Evolutionary conservation across 1,140 invertebrate species (phyloP), one percentile per base, ranked within the genome.

Genomic region (Pogonognathellus flavescens): DNA sequence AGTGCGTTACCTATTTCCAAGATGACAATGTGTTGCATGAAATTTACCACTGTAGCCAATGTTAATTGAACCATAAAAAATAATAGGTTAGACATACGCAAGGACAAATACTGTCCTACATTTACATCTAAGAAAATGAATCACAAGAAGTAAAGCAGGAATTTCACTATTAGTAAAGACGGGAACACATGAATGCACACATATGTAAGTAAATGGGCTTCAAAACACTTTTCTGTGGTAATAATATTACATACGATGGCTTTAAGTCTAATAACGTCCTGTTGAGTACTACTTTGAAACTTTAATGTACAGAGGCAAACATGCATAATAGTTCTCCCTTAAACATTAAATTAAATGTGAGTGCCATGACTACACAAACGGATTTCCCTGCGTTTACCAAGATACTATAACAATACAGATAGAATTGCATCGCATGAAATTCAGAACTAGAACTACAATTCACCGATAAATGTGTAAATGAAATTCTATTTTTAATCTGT

Each of bases 1-100:
- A 99, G 90, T 99, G 97, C 6, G 97, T 98, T 0, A 94, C 91
- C 93, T 94, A 57, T 41, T n/a, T 41, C 31, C 31, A 41, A 41
- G 31, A 41, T 41, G 31, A 41, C 31, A 41, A 41, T 41, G 31
- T 41, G 31, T 41, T 41, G 31, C 31, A 41, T 41, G 31, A 41
- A 41, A 41, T 41, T 41, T 41, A 41, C 6, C 31, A 41, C 31
- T 3, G 31, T 41, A 3, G 31, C 31, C 31, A 41, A 41, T 41
- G 31, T 41, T 41, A 41, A 41, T 41, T 3, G 31, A 41, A 41
- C 31, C 31, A 55, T 55, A 25, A 66, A 66, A 66, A 55, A 5
- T 9, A 66, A 66, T 20, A 0, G n/a, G 10, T 20, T 9, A 20
- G 16, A 60, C 16, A 60, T 22, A 20, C 5, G 18, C 10, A 18